phyloP scores from a whole-genome alignment of 2,113 vertebrate species.

The Bufo gargarizans region DNA sequence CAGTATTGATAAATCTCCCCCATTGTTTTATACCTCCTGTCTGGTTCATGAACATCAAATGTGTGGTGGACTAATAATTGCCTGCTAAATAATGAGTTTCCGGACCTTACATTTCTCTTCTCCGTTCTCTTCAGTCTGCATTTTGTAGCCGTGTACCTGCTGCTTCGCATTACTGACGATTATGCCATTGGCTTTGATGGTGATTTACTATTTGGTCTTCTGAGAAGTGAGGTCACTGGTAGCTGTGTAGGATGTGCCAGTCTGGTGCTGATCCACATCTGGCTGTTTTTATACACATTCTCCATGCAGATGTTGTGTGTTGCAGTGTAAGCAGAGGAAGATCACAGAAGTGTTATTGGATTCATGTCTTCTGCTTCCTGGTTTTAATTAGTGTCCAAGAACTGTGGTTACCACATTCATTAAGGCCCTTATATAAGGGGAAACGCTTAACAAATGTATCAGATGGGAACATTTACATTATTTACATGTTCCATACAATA shows the following conservation, averaged over 20 bases:
- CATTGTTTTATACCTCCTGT: too few relatives aligned
- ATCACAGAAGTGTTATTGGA: slow-evolving; percentile 40
- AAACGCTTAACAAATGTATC: slow-evolving; percentile 33
- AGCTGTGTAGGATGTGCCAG: slow-evolving; percentile 22
- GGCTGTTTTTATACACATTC: slow-evolving; percentile 24
- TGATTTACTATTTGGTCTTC: slow-evolving; percentile 19
- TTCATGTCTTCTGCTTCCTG: slow-evolving; percentile 20
- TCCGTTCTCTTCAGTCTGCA: neutral
- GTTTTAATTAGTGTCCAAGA: slow-evolving; percentile 24
- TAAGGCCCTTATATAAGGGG: neutral
- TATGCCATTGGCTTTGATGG: slow-evolving; percentile 34
- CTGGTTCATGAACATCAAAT: too few relatives aligned
- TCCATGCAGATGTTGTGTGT: slow-evolving; percentile 36
- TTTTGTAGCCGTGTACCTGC: neutral
- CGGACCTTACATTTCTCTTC: neutral
- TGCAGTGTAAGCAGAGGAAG: slow-evolving; percentile 31
- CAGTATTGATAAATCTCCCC: too few relatives aligned
- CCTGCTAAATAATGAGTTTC: neutral
- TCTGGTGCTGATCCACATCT: slow-evolving; percentile 43
- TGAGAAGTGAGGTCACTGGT: slow-evolving; percentile 38
- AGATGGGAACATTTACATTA: slow-evolving; percentile 11
- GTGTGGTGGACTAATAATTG: too few relatives aligned
- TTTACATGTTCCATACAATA: neutral
- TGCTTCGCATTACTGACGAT: slow-evolving; percentile 6
- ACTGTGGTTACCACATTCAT: slow-evolving; percentile 42